Evolutionary conservation across 2,888 invertebrate genomes (phyloP), one percentile per base, ranked within the genome.

Genomic region (Antitype chi): DNA sequence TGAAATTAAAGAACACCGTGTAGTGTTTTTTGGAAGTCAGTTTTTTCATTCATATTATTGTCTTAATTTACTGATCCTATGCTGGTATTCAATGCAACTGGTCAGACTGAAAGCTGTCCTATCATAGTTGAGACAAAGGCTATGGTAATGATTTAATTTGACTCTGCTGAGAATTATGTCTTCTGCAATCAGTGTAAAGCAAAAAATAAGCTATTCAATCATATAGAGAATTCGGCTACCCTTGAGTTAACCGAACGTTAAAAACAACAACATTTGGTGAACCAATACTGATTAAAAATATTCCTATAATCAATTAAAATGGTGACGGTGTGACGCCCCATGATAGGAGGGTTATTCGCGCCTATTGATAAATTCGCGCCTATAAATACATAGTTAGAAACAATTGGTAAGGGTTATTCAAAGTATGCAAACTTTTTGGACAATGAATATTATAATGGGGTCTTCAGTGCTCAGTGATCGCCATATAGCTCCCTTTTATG

Each of bases 281-380:
- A 78, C 25, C n/a, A 71, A 57, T 38, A 63, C 49, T 52, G 57
- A 78, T 78, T 55, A 79, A 73, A 59, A 78, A 72, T 59, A 74
- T 52, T 52, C 25, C 57, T 72, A 28, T 55, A 62, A 0, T 47
- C 43, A 76, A 59, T 66, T 52, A 53, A 66, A 25, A 49, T n/a
- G 20, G n/a, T 63, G 55, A 55, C 67, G 55, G 17, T 57, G 25
- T 28, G 11, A 23, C 23, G 25, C 15, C 68, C 68, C 68, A 79
- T 80, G 52, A 68, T 68, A 62, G 38, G 32, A 38, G 32, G 11
- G 62, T 49, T 63, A 49, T 57, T 70, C 25, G 55, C 28, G 32
- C 32, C 52, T 49, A 17, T 64, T 32, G 63, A 66, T 59, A 59
- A n/a, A 49, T 57, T 70, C 25, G 55, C 28, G 32, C 32, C 52